Evolutionary conservation across 1,140 invertebrate genomes (phyloP), one percentile per base, ranked within the genome.

Genomic region (Bombus huntii): DNA sequence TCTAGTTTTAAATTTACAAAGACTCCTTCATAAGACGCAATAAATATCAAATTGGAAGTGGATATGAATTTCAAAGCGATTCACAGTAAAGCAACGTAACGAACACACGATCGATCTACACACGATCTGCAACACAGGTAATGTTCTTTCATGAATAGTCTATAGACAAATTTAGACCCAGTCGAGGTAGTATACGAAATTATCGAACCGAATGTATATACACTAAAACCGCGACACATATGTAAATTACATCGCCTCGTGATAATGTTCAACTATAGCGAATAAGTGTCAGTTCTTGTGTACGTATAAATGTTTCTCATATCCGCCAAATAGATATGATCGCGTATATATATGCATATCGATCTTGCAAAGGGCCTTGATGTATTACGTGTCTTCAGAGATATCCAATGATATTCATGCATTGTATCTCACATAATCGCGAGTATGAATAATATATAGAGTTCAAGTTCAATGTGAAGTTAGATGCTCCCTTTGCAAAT

Each of bases 321-420:
- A 86, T 71, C 65, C 75, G 62, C 22, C 25, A 59, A n/a, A 62
- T 82, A 70, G 44, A 57, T 39, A 39, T 77, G 59, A 39, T 25
- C 15, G 13, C 47, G 44, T 34, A 62, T 31, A 12, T 77, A 44
- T 59, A 59, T 71, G 47, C 28, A 18, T 83, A 89, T 89, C 88
- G 88, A 89, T 89, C 76, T 80, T 28, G 15, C 66, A 44, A 89
- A 83, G 81, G 15, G 81, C 88, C 88, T 89, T 89, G 88, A 89
- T 57, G 85, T 83, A 81, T 89, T 89, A 89, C 59, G 59, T 44
- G 80, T 59, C 37, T 71, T 18, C 77, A 79, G 18, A 71, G 57
- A 66, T 31, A 83, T 72, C 81, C 79, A 77, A 88, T 80, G 74
- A 81, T 85, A 80, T 81, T 47, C 37, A 83, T 89, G 12, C 44